These are phyloP conservation scores for Agrotis clavis DNA, from an alignment of 2,888 invertebrate genomes.

Conservation along the genomic window DNA sequence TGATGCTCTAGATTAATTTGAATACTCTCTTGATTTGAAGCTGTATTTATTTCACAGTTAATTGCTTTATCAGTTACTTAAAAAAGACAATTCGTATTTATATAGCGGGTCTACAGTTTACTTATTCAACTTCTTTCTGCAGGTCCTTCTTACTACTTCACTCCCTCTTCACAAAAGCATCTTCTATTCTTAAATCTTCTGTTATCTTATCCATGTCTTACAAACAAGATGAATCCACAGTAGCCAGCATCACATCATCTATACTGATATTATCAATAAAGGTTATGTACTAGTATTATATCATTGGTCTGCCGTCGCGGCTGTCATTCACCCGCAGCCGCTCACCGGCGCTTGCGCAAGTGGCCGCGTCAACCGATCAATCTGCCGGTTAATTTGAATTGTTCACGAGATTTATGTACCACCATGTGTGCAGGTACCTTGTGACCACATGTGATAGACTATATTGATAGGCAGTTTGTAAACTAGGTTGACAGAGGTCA, in stretches of 20 bases:
- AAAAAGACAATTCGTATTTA: too few species aligned
- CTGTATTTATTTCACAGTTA: too few species aligned
- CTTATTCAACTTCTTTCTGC: too few species aligned
- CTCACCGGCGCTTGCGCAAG: constrained; percentile 63
- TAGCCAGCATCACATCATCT: constrained; percentile 12
- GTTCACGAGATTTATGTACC: constrained; percentile 44
- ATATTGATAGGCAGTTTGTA: constrained; percentile 12
- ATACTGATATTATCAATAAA: constrained; percentile 47
- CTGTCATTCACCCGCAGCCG: constrained; percentile 64
- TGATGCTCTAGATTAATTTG: constrained; percentile 25
- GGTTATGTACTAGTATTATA: constrained; percentile 53
- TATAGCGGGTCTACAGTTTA: too few species aligned
- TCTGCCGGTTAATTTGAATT: constrained; percentile 56
- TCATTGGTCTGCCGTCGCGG: constrained; percentile 49
- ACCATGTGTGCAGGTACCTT: constrained; percentile 25
- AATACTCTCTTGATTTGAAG: constrained; percentile 1
- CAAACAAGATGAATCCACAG: neutral
- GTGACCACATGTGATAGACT: constrained; percentile 38
- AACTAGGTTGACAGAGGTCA: constrained; percentile 14
- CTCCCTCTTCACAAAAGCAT: neutral
- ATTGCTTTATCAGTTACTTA: too few species aligned
- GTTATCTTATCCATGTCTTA: neutral
- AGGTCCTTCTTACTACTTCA: too few species aligned
- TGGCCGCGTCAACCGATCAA: constrained; percentile 51
- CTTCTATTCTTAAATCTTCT: neutral